Conservation (phyloP, 2,113 vertebrate species). For the Paracanthobrama guichenoti region DNA sequence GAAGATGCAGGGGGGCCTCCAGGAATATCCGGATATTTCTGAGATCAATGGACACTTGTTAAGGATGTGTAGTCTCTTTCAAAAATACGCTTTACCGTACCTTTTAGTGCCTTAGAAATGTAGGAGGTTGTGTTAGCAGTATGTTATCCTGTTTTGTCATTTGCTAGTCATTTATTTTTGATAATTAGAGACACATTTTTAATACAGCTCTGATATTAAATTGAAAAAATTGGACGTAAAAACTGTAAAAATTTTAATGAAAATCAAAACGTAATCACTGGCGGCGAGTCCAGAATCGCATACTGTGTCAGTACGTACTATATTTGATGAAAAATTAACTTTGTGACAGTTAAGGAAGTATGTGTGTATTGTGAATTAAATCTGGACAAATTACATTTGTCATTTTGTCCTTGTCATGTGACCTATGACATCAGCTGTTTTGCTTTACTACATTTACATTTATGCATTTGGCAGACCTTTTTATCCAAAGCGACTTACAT, state of each 20-base stretch:
- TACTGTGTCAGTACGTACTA: not conserved
- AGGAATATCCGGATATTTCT: conserved; percentile 60
- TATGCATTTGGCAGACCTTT: no score
- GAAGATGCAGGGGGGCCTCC: conserved; percentile 57
- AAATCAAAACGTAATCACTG: not conserved
- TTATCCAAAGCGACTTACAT: no score
- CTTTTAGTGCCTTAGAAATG: not conserved
- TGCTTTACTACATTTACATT: no score
- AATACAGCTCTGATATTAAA: not conserved
- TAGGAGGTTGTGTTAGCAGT: not conserved
- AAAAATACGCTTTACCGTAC: not conserved
- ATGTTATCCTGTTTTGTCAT: not conserved
- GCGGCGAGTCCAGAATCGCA: not conserved
- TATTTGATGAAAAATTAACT: not conserved
- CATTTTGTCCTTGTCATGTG: not conserved
- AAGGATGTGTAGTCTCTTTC: conserved; percentile 35
- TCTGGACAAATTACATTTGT: not conserved
- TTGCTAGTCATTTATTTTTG: not conserved
- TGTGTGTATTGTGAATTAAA: not conserved
- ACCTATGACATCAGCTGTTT: not conserved
- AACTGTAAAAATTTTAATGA: not conserved
- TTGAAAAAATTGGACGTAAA: not conserved
- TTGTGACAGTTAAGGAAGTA: not conserved
- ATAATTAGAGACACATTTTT: not conserved
- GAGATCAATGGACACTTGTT: conserved; percentile 66